These are phyloP conservation scores for Sinohyriopsis cumingii DNA, from an alignment of 2,888 invertebrate species.

Conservation along the genomic window DNA sequence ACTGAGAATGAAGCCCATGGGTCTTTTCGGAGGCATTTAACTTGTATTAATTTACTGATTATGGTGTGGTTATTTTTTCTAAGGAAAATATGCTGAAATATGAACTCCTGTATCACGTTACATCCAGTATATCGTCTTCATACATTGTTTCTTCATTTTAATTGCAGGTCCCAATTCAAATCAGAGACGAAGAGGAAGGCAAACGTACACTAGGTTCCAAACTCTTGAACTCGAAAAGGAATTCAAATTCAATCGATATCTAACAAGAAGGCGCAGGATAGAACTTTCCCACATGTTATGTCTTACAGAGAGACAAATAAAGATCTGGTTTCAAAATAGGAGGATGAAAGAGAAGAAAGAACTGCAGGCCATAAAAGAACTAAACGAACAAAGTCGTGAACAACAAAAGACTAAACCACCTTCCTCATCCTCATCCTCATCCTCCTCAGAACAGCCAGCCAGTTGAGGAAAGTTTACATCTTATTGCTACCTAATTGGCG, in stretches of 20 bases:
- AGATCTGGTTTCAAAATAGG: constrained; percentile 86
- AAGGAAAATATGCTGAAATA: too few relatives aligned
- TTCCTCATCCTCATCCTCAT: constrained; percentile 20
- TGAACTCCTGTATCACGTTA: too few relatives aligned
- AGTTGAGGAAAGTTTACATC: constrained; percentile 22
- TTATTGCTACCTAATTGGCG: too few relatives aligned
- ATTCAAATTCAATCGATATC: constrained; percentile 98
- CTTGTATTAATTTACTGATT: too few relatives aligned
- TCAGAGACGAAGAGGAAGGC: constrained; percentile 95
- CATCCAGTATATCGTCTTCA: too few relatives aligned
- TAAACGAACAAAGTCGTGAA: constrained; percentile 80
- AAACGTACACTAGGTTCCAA: constrained; percentile 98
- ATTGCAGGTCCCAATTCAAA: constrained; percentile 92
- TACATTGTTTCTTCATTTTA: neutral
- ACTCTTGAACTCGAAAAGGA: constrained; percentile 98
- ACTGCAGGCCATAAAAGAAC: constrained; percentile 97
- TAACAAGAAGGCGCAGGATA: constrained; percentile 95
- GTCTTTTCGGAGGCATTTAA: too few relatives aligned
- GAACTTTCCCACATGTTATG: constrained; percentile 98
- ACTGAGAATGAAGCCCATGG: too few relatives aligned
- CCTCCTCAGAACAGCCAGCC: constrained; percentile 22
- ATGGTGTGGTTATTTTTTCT: too few relatives aligned
- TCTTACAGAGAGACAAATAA: constrained; percentile 93
- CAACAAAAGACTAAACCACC: constrained; percentile 33
- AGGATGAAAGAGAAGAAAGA: constrained; percentile 99